Conservation (phyloP, 2,888 invertebrate genomes). For the Caenorhabditis sp. region DNA sequence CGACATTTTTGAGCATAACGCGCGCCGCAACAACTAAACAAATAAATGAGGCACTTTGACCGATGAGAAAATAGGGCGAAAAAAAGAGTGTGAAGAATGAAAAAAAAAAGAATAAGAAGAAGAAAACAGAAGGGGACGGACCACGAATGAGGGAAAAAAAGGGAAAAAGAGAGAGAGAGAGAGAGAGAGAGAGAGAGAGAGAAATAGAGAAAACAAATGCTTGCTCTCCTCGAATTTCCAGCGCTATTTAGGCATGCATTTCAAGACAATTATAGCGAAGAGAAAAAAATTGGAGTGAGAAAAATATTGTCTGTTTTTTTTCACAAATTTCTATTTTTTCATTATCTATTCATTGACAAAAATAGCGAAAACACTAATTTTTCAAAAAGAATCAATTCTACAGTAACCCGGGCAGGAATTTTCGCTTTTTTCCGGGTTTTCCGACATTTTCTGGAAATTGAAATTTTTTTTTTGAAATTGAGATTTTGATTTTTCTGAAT, state of each 20-base stretch:
- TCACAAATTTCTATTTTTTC: no score
- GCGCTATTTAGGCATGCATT: neutral
- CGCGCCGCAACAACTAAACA: neutral
- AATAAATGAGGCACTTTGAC: conserved; percentile 5
- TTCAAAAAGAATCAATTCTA: no score
- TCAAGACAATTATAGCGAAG: neutral
- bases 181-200: conserved; percentile 1
- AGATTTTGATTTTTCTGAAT: no score
- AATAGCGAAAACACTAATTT: no score
- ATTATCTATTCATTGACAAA: no score
- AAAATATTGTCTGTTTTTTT: neutral
- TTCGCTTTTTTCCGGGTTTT: no score
- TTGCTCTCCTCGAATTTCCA: conserved; percentile 11
- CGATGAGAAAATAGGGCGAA: conserved; percentile 4
- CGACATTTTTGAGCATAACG: conserved; percentile 8
- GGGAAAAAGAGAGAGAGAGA: conserved; percentile 4
- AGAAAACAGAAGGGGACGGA: neutral
- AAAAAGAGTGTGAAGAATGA: neutral
- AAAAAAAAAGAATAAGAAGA: neutral
- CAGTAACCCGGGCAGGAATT: no score
- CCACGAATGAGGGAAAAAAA: conserved; percentile 4
- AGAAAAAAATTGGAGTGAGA: conserved; percentile 3
- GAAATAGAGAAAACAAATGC: neutral
- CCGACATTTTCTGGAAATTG: no score
- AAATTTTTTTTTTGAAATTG: no score